phyloP scores from a whole-genome alignment of 2,797 vertebrate species.

The Delichon dasypus region DNA sequence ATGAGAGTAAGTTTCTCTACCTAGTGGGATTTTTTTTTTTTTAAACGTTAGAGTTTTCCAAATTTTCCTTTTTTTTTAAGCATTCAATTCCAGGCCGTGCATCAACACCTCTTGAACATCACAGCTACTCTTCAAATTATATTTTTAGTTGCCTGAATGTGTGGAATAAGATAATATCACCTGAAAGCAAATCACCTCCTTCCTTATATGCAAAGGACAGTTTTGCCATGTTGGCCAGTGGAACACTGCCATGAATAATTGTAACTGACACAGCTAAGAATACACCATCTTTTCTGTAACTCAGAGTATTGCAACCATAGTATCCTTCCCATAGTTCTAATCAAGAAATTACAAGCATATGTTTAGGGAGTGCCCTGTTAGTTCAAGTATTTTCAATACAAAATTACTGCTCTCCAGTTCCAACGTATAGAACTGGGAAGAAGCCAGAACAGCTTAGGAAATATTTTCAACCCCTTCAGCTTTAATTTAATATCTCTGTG shows the following conservation, averaged over 20 bases:
- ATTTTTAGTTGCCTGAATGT: neutral
- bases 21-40: neutral
- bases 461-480: conserved; percentile 31
- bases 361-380: conserved; percentile 2
- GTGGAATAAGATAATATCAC: neutral
- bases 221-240: neutral
- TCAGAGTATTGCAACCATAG: neutral
- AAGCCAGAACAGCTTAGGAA: conserved; percentile 29
- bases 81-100: neutral
- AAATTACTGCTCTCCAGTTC: conserved; percentile 38
- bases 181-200: neutral
- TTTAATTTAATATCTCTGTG: conserved; percentile 47
- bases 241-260: neutral
- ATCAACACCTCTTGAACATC: neutral
- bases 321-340: neutral
- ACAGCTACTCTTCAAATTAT: neutral
- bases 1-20: neutral
- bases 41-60: neutral
- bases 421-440: neutral
- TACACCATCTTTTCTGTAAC: neutral
- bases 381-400: conserved; percentile 18
- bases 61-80: neutral
- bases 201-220: neutral
- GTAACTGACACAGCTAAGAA: neutral
- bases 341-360: conserved; percentile 14